Evolutionary conservation across 2,888 invertebrate species (phyloP).

Genomic region (Ornithoptera alexandrae): DNA sequence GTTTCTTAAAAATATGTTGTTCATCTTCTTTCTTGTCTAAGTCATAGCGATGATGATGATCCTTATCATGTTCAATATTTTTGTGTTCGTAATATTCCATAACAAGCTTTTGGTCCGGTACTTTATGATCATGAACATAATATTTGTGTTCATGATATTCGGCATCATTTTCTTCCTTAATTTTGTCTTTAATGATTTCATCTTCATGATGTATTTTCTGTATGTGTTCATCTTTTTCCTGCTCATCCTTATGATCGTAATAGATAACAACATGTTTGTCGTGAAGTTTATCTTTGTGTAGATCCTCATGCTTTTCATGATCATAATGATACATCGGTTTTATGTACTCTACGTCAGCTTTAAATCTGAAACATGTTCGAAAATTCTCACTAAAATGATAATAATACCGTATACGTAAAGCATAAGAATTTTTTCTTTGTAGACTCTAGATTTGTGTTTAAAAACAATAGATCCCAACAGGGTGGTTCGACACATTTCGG

Average conservation of each 20-base stretch:
- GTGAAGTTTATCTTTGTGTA: constrained; percentile 27
- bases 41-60: constrained; percentile 3
- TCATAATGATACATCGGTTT: constrained; percentile 32
- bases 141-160: constrained; percentile 38
- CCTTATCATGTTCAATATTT: background rate
- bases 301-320: constrained; percentile 26
- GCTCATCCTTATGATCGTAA: constrained; percentile 27
- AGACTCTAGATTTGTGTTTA: too few relatives aligned
- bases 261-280: constrained; percentile 14
- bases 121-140: constrained; percentile 19
- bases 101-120: constrained; percentile 8
- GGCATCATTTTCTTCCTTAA: constrained; percentile 25
- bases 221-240: constrained; percentile 18
- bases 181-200: constrained; percentile 19
- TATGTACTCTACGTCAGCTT: constrained; percentile 38
- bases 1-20: constrained; percentile 7
- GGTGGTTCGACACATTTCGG: too few relatives aligned
- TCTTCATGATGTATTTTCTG: constrained; percentile 36
- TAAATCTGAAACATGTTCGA: constrained; percentile 34
- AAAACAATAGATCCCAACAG: too few relatives aligned
- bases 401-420: too few relatives aligned
- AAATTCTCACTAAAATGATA: too few relatives aligned
- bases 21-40: constrained; percentile 1
- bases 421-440: too few relatives aligned
- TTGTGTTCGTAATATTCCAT: constrained; percentile 17